Evolutionary conservation across 2,113 vertebrate genomes (phyloP), one percentile per base, ranked within the genome.

Genomic region (Pelvicachromis taeniatus): DNA sequence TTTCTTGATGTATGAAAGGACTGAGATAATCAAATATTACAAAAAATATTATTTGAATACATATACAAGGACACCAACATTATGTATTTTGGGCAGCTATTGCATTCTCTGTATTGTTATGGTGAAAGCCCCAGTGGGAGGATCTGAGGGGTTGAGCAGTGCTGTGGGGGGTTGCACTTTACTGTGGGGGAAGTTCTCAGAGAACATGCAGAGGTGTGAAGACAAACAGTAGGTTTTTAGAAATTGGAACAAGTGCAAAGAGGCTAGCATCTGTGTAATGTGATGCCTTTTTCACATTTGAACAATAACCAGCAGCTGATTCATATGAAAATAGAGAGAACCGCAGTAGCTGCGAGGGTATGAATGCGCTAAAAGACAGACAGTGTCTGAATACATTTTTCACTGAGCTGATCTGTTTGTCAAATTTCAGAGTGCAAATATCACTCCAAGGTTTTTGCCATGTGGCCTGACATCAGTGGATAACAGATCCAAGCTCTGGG

Each of bases 191-290:
- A 84, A 48, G 83, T 88, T 92, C 86, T 77, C 82, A 77, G 78
- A 89, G 77, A 88, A 63, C 81, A 82, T 86, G 90, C 82, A 91
- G 87, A 86, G 91, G 84, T 86, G 82, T 85, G 73, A 90, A 83
- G 55, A 87, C 70, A 82, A 81, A 91, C 77, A 54, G 59, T 35
- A 21, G 13, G 78, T 54, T 88, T 63, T 78, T 13, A 23, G 33
- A 86, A 52, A 52, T 75, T 75, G 45, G 45, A 91, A 77, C 40
- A 55, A 85, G 40, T 65, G 31, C 31, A 81, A 87, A 91, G 83
- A 82, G 31, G 26, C 16, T 45, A 29, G 13, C 6, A 56, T 59
- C 53, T 82, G 42, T 85, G 26, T 45, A 83, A 61, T 16, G 31
- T 54, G 17, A 3, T 79, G n/a, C 1, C 19, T 29, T 50, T 82